These are phyloP conservation scores for Lacanobia oleracea DNA, from an alignment of 2,888 invertebrate species.

Conservation along the genomic window DNA sequence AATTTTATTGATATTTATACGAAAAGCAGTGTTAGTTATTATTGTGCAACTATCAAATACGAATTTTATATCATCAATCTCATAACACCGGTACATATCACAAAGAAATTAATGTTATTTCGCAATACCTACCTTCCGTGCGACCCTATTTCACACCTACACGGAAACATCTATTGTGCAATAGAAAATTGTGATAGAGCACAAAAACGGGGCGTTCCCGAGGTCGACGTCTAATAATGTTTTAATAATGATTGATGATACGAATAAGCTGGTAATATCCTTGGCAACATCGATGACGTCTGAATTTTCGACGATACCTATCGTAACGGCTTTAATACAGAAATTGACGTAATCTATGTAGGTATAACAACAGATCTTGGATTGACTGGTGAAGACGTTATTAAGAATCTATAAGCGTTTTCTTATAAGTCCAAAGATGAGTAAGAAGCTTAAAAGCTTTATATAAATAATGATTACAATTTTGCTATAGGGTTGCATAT, in stretches of 20 bases:
- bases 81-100: constrained; percentile 8
- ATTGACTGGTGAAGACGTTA: constrained; percentile 14
- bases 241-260: constrained; percentile 70
- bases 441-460: constrained; percentile 11
- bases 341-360: constrained; percentile 43
- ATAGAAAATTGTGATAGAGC: constrained; percentile 61
- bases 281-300: constrained; percentile 59
- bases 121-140: constrained; percentile 36
- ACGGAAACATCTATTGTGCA: constrained; percentile 63
- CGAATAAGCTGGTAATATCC: constrained; percentile 51
- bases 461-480: background rate
- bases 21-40: background rate
- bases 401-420: constrained; percentile 4
- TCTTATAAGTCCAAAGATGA: background rate
- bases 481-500: constrained; percentile 14
- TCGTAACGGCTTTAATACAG: constrained; percentile 46
- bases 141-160: constrained; percentile 57
- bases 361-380: constrained; percentile 31
- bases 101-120: constrained; percentile 50
- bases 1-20: constrained; percentile 7
- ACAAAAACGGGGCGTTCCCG: constrained; percentile 66
- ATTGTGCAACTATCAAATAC: constrained; percentile 13
- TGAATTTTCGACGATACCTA: constrained; percentile 48
- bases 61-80: constrained; percentile 12
- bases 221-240: constrained; percentile 67